phyloP scores from a whole-genome alignment of 1,140 invertebrate genomes.

The Neodiprion fabricii region DNA sequence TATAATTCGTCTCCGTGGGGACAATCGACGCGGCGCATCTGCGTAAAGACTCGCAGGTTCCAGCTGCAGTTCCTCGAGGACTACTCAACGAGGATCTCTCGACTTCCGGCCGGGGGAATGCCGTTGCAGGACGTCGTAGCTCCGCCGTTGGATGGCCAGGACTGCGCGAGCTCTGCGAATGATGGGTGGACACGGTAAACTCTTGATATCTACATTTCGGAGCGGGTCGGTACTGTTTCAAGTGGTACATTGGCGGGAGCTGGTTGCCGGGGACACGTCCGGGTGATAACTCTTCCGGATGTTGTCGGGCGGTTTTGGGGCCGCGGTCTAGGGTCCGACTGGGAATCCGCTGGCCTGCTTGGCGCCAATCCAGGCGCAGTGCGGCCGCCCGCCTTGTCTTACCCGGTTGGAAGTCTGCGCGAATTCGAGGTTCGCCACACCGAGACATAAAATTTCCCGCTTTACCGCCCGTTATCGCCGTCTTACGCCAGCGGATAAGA shows the following conservation, averaged over 20 bases:
- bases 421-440: neutral
- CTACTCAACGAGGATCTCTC: neutral
- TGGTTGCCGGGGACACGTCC: constrained; percentile 34
- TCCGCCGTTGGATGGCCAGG: neutral
- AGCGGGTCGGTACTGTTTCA: neutral
- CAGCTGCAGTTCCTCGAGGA: neutral
- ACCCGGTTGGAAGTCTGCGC: too few relatives aligned
- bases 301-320: constrained; percentile 28
- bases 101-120: neutral
- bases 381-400: constrained; percentile 34
- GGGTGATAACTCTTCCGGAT: constrained; percentile 38
- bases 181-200: constrained; percentile 14
- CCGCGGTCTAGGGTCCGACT: constrained; percentile 12
- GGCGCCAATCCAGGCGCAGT: constrained; percentile 53
- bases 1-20: too few relatives aligned
- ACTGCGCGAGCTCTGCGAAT: neutral
- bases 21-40: too few relatives aligned
- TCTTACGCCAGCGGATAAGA: constrained; percentile 14
- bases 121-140: constrained; percentile 23
- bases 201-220: neutral
- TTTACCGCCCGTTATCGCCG: constrained; percentile 14
- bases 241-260: neutral
- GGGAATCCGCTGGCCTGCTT: constrained; percentile 37
- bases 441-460: neutral
- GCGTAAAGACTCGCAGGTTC: neutral